Percentiles rank a stretch among this genome's conserved stretches.
Evolutionary conservation across 2,797 vertebrate genomes (phyloP).

Genomic region (Lerista edwardsae): DNA sequence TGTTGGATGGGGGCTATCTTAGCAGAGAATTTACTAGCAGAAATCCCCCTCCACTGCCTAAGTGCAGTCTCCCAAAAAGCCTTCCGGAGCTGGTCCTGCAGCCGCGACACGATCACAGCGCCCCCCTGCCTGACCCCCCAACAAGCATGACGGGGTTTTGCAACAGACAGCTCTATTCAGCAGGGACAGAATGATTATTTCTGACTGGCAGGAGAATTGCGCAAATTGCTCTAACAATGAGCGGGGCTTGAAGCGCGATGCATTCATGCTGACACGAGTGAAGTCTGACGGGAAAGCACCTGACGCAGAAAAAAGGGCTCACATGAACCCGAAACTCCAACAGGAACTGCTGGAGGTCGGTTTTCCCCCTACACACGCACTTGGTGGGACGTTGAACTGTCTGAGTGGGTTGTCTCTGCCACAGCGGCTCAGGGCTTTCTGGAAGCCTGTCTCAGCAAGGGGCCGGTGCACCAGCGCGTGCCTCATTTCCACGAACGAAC

Average conservation of each 20-base stretch:
- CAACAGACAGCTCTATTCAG: constrained; percentile 14
- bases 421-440: background rate
- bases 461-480: background rate
- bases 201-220: constrained; percentile 39
- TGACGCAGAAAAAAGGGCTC: background rate
- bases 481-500: background rate
- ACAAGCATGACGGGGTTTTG: background rate
- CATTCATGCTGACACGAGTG: constrained; percentile 9
- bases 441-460: background rate
- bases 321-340: background rate
- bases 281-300: constrained; percentile 19
- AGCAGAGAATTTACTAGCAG: no score
- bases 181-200: constrained; percentile 21
- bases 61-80: background rate
- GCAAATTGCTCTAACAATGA: constrained; percentile 24
- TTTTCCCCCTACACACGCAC: background rate
- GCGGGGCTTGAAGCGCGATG: constrained; percentile 8
- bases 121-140: background rate
- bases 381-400: background rate
- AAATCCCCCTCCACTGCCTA: no score
- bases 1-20: no score
- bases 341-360: background rate
- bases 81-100: background rate
- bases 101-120: background rate
- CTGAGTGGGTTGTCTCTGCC: background rate